These are phyloP conservation scores for Actias luna DNA, from an alignment of 2,888 invertebrate species.

Conservation along the genomic window DNA sequence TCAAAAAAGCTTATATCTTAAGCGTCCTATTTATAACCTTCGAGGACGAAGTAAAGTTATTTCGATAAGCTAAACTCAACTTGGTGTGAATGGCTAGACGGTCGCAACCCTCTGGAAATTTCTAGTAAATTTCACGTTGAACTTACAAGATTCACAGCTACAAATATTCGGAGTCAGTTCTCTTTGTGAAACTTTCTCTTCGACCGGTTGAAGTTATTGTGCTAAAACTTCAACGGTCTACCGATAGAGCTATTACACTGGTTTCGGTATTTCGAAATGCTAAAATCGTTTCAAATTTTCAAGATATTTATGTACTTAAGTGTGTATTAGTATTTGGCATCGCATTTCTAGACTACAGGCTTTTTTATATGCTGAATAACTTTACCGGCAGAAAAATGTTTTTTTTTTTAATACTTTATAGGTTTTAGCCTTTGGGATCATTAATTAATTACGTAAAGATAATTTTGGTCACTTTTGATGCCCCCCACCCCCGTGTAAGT, in stretches of 20 bases:
- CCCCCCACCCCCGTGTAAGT: no score
- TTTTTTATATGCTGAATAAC: no score
- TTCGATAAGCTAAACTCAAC: not conserved
- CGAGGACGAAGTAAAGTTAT: not conserved
- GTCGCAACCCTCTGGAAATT: not conserved
- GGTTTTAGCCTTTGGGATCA: no score
- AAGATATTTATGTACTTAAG: no score
- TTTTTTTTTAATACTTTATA: no score
- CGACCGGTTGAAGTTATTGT: not conserved
- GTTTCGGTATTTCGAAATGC: not conserved
- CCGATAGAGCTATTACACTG: not conserved
- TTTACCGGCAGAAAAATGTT: no score
- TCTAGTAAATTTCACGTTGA: not conserved
- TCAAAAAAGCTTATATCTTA: no score
- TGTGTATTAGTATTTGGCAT: no score
- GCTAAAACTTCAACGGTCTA: not conserved
- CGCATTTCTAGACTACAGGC: no score
- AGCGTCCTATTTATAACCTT: not conserved
- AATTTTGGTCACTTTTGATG: no score
- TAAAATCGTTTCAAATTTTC: no score
- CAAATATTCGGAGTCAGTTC: not conserved
- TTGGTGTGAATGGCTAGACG: not conserved
- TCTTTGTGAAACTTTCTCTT: not conserved
- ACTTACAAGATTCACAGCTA: not conserved
- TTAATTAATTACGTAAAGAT: no score